Base-by-base conservation (phyloP, 1,140 invertebrate species). In the Leptoteleia sp. region DNA sequence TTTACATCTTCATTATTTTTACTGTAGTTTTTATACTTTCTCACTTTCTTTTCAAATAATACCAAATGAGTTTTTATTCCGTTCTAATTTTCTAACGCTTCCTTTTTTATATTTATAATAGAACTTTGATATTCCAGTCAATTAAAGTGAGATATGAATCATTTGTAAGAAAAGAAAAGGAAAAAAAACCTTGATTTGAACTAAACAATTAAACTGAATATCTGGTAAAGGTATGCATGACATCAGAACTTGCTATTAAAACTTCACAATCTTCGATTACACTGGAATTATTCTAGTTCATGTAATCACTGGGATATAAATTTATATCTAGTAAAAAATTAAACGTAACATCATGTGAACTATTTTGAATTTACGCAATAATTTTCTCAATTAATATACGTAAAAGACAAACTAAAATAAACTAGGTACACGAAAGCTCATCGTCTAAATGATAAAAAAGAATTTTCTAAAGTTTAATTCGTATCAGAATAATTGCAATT, bases 1-100 rank as follows among this genome's bases (percentile, higher is more conserved):
- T 62, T 40, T 31, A 40, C 45, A 19, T 62, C 50, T 25, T 62
- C 43, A 61, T 61, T 61, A 37, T 37, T 31, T n/a, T 37, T 22
- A 37, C 40, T 17, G 1, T 12, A 31, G 1, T 61, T 61, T 57
- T 55, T 37, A 25, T 25, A 57, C 25, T 42, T 47, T 47, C 29
- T 48, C 42, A 61, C 25, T 35, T 3, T 47, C 25, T 19, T 47
- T 61, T 61, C 37, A 47, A 47, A 61, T 47, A 61, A 61, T 6
- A 3, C 29, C 29, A 61, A 61, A 61, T 47, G 42, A 35, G 11
- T 45, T 43, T 47, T 62, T n/a, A 38, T 48, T 57, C 3, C 25
- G 38, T 33, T 43, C 54, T 4, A 57, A 29, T 55, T 54, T 25
- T 38, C 1, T 12, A 40, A 8, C 12, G 31, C 29, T 29, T 29